Evolutionary conservation across 2,888 invertebrate genomes (phyloP), one percentile per base, ranked within the genome.

Genomic region (Maniola hyperantus): DNA sequence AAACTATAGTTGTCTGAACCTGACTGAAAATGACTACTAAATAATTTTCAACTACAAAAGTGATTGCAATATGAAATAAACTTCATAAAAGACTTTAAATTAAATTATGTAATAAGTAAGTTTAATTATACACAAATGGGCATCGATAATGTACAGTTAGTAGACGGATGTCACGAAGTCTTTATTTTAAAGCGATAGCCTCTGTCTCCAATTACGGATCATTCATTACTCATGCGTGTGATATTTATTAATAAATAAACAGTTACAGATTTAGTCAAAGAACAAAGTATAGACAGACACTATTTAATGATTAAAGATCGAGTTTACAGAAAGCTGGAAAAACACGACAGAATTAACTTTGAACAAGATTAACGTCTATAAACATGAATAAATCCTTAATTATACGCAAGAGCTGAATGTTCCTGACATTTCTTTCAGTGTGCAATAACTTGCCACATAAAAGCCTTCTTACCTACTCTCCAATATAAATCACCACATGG

Each of bases 91-190:
- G 15, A 15, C 34, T 46, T 15, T 6, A 48, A 59, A 59, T 5
- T 59, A 34, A 46, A 33, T 8, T 5, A n/a, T n/a, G 15, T 33
- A 8, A n/a, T 44, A 59, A 15, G 15, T 48, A 8, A n/a, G n/a
- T n/a, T 15, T 18, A 18, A n/a, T n/a, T 34, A 48, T 50, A 11
- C 6, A 61, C 50, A 26, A 50, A 20, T 10, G 62, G 51, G 6
- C 53, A 53, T 53, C 53, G 62, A 68, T 69, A 70, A 71, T 67
- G 58, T 76, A 87, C 89, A 83, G 89, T 88, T 87, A 87, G 75
- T 70, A 73, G 74, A 80, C 91, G 91, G 91, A 90, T 90, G 89
- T 90, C 91, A 90, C 89, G 90, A 81, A 78, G 84, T 83, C 82
- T 85, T 87, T 81, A 86, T 83, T 87, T 81, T 77, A 79, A 81